Percentiles rank a stretch among this genome's conserved stretches.
These are phyloP conservation scores for Sisyra terminalis DNA, from an alignment of 2,888 invertebrate species.

Conservation along the genomic window DNA sequence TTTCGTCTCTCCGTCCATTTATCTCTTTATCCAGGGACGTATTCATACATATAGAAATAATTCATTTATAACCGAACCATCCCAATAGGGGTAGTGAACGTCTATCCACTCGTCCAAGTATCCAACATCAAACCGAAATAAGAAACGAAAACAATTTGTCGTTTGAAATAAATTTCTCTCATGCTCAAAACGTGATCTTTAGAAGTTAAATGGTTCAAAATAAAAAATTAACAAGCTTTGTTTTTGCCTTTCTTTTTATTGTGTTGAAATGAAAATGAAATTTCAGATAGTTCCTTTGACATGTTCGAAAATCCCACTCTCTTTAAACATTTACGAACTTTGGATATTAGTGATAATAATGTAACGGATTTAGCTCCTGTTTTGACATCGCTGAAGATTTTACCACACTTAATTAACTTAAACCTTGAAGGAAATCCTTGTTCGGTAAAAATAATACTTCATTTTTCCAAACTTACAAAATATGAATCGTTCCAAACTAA, in stretches of 20 bases:
- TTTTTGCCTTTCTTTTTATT: too few species aligned
- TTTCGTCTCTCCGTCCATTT: constrained; percentile 4
- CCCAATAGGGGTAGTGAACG: background rate
- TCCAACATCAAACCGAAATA: background rate
- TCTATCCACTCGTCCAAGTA: background rate
- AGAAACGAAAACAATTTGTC: too few species aligned
- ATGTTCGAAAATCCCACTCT: background rate
- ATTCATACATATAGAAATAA: too few species aligned
- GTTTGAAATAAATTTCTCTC: background rate
- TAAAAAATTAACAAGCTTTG: background rate
- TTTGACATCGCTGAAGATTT: constrained; percentile 23
- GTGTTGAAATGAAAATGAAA: constrained; percentile 2
- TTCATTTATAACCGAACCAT: too few species aligned
- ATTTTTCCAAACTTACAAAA: too few species aligned
- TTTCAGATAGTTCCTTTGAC: constrained; percentile 21
- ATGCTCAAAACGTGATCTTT: background rate
- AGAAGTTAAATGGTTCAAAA: constrained; percentile 2
- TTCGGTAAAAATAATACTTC: constrained; percentile 30
- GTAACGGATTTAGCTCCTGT: constrained; percentile 31
- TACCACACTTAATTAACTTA: constrained; percentile 29
- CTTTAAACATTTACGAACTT: constrained; percentile 15
- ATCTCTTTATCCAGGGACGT: background rate
- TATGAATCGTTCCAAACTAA: too few species aligned
- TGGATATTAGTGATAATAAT: constrained; percentile 41
- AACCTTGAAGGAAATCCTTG: constrained; percentile 40